Percentiles rank a stretch among this genome's conserved stretches.
phyloP scores from a whole-genome alignment of 2,113 vertebrate genomes.

The Chaenocephalus aceratus region DNA sequence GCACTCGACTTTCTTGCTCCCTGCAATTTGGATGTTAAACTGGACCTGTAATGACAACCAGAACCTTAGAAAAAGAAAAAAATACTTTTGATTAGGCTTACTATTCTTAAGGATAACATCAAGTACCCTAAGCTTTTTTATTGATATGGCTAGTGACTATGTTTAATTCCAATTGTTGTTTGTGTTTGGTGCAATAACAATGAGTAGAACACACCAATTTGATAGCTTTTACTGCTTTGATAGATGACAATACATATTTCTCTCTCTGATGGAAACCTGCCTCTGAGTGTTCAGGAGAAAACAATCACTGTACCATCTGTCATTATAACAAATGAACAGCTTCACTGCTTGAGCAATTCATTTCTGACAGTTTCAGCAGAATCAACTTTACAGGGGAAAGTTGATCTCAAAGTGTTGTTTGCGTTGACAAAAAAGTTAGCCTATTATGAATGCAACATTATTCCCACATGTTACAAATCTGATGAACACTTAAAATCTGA shows the following conservation, averaged over 20 bases:
- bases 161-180: neutral
- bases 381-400: constrained; percentile 60
- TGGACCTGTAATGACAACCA: neutral
- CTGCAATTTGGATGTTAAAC: neutral
- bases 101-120: neutral
- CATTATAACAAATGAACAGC: constrained; percentile 57
- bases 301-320: constrained; percentile 68
- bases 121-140: neutral
- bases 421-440: no score
- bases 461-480: neutral
- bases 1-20: neutral
- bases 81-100: neutral
- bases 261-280: constrained; percentile 40
- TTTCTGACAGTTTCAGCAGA: constrained; percentile 62
- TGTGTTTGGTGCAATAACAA: neutral
- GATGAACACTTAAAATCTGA: neutral
- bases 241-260: constrained; percentile 4
- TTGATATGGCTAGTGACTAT: neutral
- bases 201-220: neutral
- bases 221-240: neutral
- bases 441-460: constrained; percentile 32
- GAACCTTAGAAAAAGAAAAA: neutral
- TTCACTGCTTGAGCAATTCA: constrained; percentile 57
- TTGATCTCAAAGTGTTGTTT: constrained; percentile 1
- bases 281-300: constrained; percentile 50